Evolutionary conservation across 64 coral and sea anemone species (phyloP), one percentile per base, ranked within the genome.

Genomic region (Stichodactyla mertensii): DNA sequence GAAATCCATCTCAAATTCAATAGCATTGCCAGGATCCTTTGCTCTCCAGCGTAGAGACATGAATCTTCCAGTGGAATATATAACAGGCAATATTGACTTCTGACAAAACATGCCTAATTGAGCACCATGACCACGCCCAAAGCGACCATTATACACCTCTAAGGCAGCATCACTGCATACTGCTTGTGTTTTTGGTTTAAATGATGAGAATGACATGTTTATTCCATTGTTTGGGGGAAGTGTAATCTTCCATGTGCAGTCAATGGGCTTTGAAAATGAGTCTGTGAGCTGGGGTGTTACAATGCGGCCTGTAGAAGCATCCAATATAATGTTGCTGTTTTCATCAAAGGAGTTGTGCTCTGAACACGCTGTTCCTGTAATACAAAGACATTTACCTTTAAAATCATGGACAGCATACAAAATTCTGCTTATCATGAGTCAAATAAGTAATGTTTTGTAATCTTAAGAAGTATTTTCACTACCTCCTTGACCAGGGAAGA

Each of bases 161-260:
- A 85, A 24, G 10, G 83, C 45, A 20, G 83, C 45, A 26, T 85
- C 83, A 85, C 53, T 85, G 31, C 83, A 85, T 62, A 24, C 6
- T 24, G 55, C 83, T 61, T 64, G 53, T 4, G 24, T 45, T 62
- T 28, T 51, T 12, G 51, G 24, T 58, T 52, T 85, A 18, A 85
- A 85, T 85, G 83, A 62, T 12, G 13, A 6, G 31, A 85, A 61
- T 24, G 83, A 54, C 45, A 85, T 61, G 27, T 85, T 85, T 12
- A 85, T 62, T 52, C 55, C 83, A 57, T 85, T 85, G 22, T 85
- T 85, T 24, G 27, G 55, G 22, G 83, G 83, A 7, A 85, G 83
- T 24, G 83, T 60, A 85, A 85, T 85, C 24, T 85, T 85, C 83
- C 83, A 85, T 18, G 83, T 85, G 56, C 83, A 85, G 24, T 85